Percentiles rank a stretch among this genome's conserved stretches.
Conservation (phyloP, 2,797 vertebrate species). For the Xenentodon cancila region DNA sequence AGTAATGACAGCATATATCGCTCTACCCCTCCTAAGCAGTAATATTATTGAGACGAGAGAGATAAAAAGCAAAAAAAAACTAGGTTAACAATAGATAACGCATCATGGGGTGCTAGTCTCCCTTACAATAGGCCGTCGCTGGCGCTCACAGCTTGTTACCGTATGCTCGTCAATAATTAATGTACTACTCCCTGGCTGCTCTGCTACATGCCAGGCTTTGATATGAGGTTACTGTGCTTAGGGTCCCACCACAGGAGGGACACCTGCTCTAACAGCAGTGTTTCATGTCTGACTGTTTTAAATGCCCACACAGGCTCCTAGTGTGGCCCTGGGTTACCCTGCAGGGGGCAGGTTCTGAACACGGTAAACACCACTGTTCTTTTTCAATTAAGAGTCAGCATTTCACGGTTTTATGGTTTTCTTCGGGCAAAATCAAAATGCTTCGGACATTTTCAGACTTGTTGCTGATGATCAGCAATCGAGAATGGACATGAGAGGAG, state of each 20-base stretch:
- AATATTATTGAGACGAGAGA: neutral
- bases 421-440: conserved; percentile 48
- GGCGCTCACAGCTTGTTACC: conserved; percentile 79
- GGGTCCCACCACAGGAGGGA: conserved; percentile 74
- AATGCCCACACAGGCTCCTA: conserved; percentile 37
- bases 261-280: conserved; percentile 48
- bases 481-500: too few species aligned
- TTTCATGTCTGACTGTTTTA: conserved; percentile 82
- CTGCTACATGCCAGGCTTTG: conserved; percentile 78
- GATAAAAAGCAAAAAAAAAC: conserved; percentile 14
- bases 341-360: conserved; percentile 10
- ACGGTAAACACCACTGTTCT: conserved; percentile 29
- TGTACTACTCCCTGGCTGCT: conserved; percentile 77
- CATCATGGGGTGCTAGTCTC: conserved; percentile 72
- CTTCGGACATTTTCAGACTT: conserved; percentile 42
- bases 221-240: conserved; percentile 82
- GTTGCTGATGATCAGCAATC: neutral
- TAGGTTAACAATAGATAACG: conserved; percentile 79
- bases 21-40: conserved; percentile 21
- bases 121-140: conserved; percentile 71
- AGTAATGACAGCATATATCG: conserved; percentile 10
- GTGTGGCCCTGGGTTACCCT: conserved; percentile 46
- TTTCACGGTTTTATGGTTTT: conserved; percentile 25
- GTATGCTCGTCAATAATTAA: conserved; percentile 83
- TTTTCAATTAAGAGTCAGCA: conserved; percentile 47